Evolutionary conservation across 2,888 invertebrate species (phyloP).

Genomic region (Magallana nippona): DNA sequence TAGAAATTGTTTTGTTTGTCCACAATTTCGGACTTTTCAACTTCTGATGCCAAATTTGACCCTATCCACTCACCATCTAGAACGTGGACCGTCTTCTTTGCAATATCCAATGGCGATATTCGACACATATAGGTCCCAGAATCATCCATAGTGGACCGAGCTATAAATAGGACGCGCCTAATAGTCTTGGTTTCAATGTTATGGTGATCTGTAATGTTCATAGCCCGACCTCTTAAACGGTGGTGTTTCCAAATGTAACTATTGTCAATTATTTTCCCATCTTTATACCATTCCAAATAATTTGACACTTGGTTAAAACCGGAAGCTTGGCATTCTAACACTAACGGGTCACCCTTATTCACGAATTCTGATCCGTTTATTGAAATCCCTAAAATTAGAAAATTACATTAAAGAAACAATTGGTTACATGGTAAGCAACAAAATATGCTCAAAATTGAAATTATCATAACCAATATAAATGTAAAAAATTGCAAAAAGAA

Average conservation of each 20-base stretch:
- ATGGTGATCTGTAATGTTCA: constrained; percentile 36
- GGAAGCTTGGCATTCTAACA: constrained; percentile 61
- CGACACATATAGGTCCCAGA: constrained; percentile 70
- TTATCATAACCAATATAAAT: too few species aligned
- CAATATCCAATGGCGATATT: constrained; percentile 64
- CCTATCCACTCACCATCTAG: constrained; percentile 67
- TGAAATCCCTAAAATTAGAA: constrained; percentile 53
- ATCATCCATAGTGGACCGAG: constrained; percentile 62
- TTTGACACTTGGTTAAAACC: constrained; percentile 58
- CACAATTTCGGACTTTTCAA: too few species aligned
- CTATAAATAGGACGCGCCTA: constrained; percentile 63
- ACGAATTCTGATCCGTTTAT: constrained; percentile 58
- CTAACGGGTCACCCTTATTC: constrained; percentile 54
- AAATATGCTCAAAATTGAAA: too few species aligned
- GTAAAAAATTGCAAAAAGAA: too few species aligned
- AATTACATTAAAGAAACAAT: not conserved
- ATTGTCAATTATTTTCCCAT: constrained; percentile 56
- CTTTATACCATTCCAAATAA: constrained; percentile 64
- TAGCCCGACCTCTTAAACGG: constrained; percentile 5
- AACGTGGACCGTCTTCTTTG: constrained; percentile 66
- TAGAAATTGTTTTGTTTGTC: too few species aligned
- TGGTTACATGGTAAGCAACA: too few species aligned
- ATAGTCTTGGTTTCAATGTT: constrained; percentile 56
- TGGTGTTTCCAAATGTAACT: constrained; percentile 26
- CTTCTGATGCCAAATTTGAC: not conserved